phyloP scores from a whole-genome alignment of 2,113 vertebrate species.

The Ailurus styani region DNA sequence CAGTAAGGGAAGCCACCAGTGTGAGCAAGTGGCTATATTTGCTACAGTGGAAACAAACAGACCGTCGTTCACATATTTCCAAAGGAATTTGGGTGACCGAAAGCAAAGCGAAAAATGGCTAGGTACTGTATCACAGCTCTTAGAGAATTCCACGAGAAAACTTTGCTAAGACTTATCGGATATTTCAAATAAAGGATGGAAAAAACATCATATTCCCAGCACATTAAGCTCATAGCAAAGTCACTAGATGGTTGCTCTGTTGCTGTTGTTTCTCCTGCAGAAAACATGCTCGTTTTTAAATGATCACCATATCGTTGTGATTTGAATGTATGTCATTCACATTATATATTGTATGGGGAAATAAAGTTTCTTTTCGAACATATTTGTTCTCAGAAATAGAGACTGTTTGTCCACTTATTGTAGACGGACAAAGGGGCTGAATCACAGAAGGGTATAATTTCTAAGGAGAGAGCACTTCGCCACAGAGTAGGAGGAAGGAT shows the following conservation, averaged over 20 bases:
- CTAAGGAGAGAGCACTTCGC: conserved; percentile 61
- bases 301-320: conserved; percentile 24
- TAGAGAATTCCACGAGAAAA: neutral
- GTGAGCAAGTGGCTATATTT: conserved; percentile 30
- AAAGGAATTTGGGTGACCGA: neutral
- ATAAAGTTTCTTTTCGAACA: conserved; percentile 59
- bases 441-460: conserved; percentile 66
- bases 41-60: conserved; percentile 35
- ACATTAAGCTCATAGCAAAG: neutral
- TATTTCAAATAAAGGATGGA: neutral
- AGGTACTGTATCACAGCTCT: neutral
- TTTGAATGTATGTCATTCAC: neutral
- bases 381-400: conserved; percentile 68
- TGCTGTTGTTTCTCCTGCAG: neutral
- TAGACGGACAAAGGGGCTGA: conserved; percentile 74
- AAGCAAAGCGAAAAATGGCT: neutral
- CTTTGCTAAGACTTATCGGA: neutral
- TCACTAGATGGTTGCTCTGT: neutral
- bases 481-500: conserved; percentile 59
- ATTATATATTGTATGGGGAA: neutral
- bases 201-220: neutral
- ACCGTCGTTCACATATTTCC: conserved; percentile 12
- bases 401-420: conserved; percentile 69
- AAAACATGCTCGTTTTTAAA: conserved; percentile 56
- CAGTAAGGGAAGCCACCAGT: conserved; percentile 15